Evolutionary conservation across 2,888 invertebrate species (phyloP), one percentile per base, ranked within the genome.

Genomic region (Oligia fasciuncula): DNA sequence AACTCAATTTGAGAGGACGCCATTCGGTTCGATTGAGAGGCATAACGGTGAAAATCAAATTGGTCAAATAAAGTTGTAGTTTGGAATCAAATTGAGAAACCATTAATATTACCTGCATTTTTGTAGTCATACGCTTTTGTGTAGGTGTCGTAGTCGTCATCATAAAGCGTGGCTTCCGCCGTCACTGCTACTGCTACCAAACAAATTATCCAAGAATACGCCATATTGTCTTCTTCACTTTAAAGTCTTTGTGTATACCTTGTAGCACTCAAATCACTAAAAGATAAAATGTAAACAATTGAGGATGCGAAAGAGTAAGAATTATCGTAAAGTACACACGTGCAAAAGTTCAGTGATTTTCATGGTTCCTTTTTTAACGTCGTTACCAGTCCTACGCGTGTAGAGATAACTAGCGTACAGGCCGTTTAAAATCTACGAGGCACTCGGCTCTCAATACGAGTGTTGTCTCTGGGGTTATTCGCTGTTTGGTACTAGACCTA

Each of bases 121-220:
- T 93, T 94, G 92, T 94, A 95, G 92, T 97, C 96, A 87, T 96
- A 96, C 77, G 90, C 85, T 87, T 94, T 95, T 19, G 96, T 96
- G 87, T 96, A 96, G 1, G 94, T 91, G 85, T 97, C 97, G 91
- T 96, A 97, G 84, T 97, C 96, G 73, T 97, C 96, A 85, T 97
- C 96, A 88, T 96, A 96, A 8, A 96, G 87, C 6, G 96, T 92
- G 0, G 94, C 96, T 43, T 94, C 93, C 63, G 91, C 91, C 75
- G 94, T 86, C 67, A 95, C 91, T 73, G 92, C 91, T 77, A 93
- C 90, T 69, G 92, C 87, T 70, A 94, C 88, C 80, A 95, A 85
- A 92, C 92, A 94, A 85, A 94, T 87, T 66, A 94, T 89, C 92
- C 94, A 93, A 89, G 91, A 90, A 85, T 89, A 86, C 81, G 92